phyloP scores from a whole-genome alignment of 2,797 vertebrate genomes.

The Sebastes steindachneri region DNA sequence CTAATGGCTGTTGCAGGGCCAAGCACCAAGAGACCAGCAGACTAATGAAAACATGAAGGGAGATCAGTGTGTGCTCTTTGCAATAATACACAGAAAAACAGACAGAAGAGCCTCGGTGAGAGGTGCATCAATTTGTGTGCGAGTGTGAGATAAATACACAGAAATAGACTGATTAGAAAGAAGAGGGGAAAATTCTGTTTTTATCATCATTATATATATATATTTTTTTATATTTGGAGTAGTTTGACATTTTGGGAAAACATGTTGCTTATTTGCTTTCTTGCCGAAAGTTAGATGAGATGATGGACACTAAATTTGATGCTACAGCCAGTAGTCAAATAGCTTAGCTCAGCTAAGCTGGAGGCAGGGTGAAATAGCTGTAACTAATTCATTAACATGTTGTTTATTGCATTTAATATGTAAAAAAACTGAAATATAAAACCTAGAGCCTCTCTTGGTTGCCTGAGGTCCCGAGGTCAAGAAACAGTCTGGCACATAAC shows the following conservation, averaged over 20 bases:
- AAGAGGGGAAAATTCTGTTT: not conserved
- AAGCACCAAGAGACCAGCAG: constrained; percentile 50
- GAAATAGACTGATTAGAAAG: not conserved
- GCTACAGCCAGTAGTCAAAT: not conserved
- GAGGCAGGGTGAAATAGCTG: not conserved
- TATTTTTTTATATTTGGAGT: not conserved
- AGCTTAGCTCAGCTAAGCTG: not conserved
- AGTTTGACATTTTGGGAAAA: not conserved
- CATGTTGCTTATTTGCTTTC: not conserved
- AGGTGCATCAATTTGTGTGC: not conserved
- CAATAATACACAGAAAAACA: constrained; percentile 47
- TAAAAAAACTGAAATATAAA: not conserved
- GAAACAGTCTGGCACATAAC: not conserved
- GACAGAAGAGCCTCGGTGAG: constrained; percentile 13
- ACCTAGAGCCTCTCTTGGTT: not conserved
- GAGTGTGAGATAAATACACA: not conserved
- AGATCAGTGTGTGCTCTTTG: constrained; percentile 55
- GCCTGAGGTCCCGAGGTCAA: not conserved
- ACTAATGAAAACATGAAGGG: constrained; percentile 64
- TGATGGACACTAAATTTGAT: not conserved
- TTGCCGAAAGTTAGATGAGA: not conserved
- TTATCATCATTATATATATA: not conserved
- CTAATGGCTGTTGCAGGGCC: constrained; percentile 70
- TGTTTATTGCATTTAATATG: not conserved
- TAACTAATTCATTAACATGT: not conserved